A percentile compares a stretch with the other conserved stretches of the same genome.
Evolutionary conservation across 2,113 vertebrate genomes (phyloP).

Genomic region (Ranitomeya imitator): DNA sequence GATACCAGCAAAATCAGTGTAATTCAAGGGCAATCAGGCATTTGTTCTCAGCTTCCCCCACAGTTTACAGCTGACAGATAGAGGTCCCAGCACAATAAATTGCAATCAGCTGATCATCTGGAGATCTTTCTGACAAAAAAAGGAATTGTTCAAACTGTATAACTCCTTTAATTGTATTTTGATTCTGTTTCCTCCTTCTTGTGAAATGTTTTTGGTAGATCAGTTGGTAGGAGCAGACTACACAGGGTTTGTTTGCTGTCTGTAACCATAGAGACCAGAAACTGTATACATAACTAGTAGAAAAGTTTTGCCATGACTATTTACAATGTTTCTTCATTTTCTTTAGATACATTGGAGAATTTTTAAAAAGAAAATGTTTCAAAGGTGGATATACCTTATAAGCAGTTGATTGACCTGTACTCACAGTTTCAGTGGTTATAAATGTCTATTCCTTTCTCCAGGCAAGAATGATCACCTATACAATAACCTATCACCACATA

Average conservation of each 20-base stretch:
- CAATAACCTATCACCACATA: constrained; percentile 79
- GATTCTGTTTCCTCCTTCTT: not conserved
- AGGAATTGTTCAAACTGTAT: not conserved
- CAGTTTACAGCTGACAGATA: not conserved
- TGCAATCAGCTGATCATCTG: not conserved
- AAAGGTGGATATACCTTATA: no score
- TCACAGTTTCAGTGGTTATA: not conserved
- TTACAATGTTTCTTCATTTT: not conserved
- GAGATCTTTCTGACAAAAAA: not conserved
- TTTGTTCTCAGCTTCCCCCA: not conserved
- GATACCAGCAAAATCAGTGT: not conserved
- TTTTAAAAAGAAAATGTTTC: no score
- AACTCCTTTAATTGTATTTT: no score
- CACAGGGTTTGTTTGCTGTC: not conserved
- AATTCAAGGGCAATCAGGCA: not conserved
- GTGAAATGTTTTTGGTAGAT: not conserved
- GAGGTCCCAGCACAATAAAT: not conserved
- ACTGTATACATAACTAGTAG: not conserved
- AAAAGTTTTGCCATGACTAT: not conserved
- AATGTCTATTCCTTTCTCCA: constrained; percentile 62
- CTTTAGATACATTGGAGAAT: no score
- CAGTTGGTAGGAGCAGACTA: not conserved
- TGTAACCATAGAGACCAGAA: not conserved
- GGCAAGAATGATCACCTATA: constrained; percentile 81
- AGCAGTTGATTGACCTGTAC: no score